Percentiles rank a stretch among this genome's conserved stretches.
Conservation (phyloP, 2,797 vertebrate genomes). For the Cyclopterus lumpus region DNA sequence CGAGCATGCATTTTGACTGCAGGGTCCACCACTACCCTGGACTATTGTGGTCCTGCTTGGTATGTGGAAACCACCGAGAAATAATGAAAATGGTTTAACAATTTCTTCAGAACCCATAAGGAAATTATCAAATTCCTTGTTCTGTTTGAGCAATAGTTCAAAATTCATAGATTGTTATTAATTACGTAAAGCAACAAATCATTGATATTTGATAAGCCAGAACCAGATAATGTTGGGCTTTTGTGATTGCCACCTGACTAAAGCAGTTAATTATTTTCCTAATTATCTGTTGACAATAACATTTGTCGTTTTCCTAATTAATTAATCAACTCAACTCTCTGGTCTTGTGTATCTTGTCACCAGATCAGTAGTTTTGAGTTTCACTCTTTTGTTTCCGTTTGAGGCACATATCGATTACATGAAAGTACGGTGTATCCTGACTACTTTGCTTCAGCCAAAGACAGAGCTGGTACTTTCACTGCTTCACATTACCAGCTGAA, state of each 20-base stretch:
- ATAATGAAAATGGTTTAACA: not conserved
- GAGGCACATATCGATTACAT: not conserved
- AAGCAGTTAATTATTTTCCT: not conserved
- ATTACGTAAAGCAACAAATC: not conserved
- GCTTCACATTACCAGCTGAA: not conserved
- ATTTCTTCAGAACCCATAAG: not conserved
- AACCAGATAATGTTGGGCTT: not conserved
- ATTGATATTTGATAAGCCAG: not conserved
- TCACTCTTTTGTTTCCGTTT: not conserved
- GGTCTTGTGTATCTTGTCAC: not conserved
- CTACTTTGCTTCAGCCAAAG: not conserved
- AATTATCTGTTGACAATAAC: not conserved
- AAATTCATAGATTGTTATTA: not conserved
- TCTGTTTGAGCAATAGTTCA: not conserved
- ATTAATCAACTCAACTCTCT: not conserved
- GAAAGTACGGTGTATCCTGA: not conserved
- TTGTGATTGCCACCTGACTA: not conserved
- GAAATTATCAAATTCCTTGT: not conserved
- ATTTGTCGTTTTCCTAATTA: not conserved
- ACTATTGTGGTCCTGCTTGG: not conserved
- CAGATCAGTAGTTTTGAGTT: not conserved
- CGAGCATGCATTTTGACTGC: not conserved
- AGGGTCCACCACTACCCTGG: not conserved
- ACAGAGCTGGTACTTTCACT: not conserved
- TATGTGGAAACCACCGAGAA: not conserved